Percentiles rank a stretch among this genome's conserved stretches.
Evolutionary conservation across 2,113 vertebrate species (phyloP).

Genomic region (Ictalurus punctatus): DNA sequence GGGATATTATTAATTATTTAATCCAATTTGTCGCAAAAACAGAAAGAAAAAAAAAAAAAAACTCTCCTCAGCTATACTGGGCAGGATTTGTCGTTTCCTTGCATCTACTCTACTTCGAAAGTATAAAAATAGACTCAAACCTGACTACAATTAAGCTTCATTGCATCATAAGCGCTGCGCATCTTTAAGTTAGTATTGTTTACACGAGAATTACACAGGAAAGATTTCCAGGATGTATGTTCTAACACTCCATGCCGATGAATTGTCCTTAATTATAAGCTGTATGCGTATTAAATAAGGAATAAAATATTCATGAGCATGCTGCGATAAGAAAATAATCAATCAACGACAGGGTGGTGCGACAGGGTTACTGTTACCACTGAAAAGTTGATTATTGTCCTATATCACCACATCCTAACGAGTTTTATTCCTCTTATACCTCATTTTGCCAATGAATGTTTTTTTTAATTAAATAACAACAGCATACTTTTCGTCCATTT

Average conservation of each 20-base stretch:
- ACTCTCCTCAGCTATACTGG: not conserved
- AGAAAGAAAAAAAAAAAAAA: not conserved
- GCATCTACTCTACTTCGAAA: not conserved
- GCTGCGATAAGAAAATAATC: not conserved
- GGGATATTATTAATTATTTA: not conserved
- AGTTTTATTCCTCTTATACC: not conserved
- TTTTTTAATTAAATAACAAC: not conserved
- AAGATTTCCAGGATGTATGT: not conserved
- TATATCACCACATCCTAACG: not conserved
- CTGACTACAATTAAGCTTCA: not conserved
- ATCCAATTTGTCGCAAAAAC: not conserved
- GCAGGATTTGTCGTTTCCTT: not conserved
- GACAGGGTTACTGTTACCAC: not conserved
- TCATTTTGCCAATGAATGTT: not conserved
- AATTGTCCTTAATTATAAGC: not conserved
- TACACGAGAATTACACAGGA: not conserved
- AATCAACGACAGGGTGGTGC: not conserved
- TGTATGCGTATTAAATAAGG: not conserved
- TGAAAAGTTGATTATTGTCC: not conserved
- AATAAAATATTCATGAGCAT: not conserved
- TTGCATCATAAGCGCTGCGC: not conserved
- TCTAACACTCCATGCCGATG: not conserved
- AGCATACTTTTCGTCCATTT: not conserved
- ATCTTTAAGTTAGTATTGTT: not conserved
- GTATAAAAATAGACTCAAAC: not conserved